Percentiles rank a stretch among this genome's conserved stretches.
Conservation (phyloP, 2,797 vertebrate species). For the Karalla daura region DNA sequence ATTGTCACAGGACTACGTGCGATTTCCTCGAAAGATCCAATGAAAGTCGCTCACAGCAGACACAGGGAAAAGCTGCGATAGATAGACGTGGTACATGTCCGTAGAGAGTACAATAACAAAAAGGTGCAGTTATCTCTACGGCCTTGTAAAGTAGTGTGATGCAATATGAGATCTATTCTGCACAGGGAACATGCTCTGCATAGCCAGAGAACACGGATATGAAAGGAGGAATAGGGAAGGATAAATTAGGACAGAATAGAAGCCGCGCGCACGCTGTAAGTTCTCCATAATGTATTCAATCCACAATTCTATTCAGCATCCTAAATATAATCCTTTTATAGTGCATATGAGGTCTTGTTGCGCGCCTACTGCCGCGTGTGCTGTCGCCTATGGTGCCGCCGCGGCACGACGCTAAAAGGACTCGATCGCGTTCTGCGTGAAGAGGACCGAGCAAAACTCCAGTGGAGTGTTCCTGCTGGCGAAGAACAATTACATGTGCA, state of each 20-base stretch:
- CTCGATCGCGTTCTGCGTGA: background rate
- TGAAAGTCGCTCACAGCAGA: slow-evolving; percentile 8
- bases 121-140: background rate
- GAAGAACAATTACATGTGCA: slow-evolving; percentile 7
- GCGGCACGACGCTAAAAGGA: background rate
- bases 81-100: slow-evolving; percentile 13
- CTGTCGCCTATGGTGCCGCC: background rate
- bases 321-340: slow-evolving; percentile 31
- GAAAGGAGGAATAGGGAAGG: slow-evolving; percentile 2
- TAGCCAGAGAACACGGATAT: background rate
- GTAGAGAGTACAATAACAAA: background rate
- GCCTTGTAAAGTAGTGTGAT: background rate
- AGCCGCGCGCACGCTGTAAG: background rate
- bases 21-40: slow-evolving; percentile 38
- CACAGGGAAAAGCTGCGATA: background rate
- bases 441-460: slow-evolving; percentile 5
- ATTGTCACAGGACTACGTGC: slow-evolving; percentile 32
- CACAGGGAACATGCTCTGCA: background rate
- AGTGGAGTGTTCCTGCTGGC: slow-evolving; percentile 4
- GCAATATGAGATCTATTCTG: background rate
- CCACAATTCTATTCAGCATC: slow-evolving; percentile 9
- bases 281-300: slow-evolving; percentile 29
- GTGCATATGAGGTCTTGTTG: slow-evolving; percentile 6
- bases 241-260: slow-evolving; percentile 18
- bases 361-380: background rate